A percentile compares a stretch with the other conserved stretches of the same genome.
These are phyloP conservation scores for Chaunax sp. DNA, from an alignment of 2,797 vertebrate genomes.

Conservation along the genomic window DNA sequence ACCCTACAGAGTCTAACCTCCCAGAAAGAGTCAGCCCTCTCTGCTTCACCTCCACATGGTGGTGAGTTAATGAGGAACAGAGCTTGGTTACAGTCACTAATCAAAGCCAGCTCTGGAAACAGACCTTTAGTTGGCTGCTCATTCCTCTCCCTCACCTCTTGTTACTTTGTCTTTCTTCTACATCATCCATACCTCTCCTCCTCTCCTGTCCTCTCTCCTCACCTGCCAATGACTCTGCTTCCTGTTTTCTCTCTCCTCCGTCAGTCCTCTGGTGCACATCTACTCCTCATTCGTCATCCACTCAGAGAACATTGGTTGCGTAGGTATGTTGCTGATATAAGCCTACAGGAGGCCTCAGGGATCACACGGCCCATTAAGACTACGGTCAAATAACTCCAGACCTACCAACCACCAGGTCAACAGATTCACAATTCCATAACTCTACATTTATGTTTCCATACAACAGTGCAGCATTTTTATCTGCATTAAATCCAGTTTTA, in stretches of 20 bases:
- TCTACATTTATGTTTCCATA: constrained; percentile 8
- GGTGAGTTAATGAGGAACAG: constrained; percentile 82
- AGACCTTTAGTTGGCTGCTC: constrained; percentile 68
- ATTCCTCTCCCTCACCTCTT: constrained; percentile 70
- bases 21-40: constrained; percentile 34
- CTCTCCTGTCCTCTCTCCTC: constrained; percentile 46
- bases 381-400: constrained; percentile 54
- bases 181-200: constrained; percentile 53
- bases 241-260: constrained; percentile 41
- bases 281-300: constrained; percentile 34
- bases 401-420: constrained; percentile 33
- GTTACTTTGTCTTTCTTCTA: constrained; percentile 68
- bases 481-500: too few relatives aligned
- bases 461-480: background rate
- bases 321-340: constrained; percentile 41
- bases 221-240: constrained; percentile 48
- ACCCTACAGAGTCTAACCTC: constrained; percentile 16
- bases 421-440: constrained; percentile 5
- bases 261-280: constrained; percentile 21
- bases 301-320: constrained; percentile 32
- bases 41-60: constrained; percentile 50
- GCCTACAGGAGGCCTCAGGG: constrained; percentile 34
- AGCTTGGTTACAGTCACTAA: constrained; percentile 76
- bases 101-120: constrained; percentile 85
- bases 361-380: constrained; percentile 69